Evolutionary conservation across 2,113 vertebrate genomes (phyloP), one percentile per base, ranked within the genome.

Genomic region (Dinomys branickii): DNA sequence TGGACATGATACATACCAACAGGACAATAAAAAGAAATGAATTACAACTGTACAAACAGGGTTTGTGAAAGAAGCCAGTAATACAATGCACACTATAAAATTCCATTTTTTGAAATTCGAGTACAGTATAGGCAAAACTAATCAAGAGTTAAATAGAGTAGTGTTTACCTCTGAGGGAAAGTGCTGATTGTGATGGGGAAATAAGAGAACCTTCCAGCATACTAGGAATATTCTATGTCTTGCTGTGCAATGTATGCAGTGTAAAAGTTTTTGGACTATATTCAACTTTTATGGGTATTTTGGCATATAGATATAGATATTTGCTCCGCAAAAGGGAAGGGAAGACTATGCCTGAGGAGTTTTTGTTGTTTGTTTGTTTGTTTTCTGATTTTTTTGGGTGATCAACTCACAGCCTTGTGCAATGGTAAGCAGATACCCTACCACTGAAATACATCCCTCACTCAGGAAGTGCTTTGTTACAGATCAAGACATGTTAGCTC

Each of bases 41-140:
- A 85, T 83, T 71, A 47, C 3, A 92, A 44, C n/a, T 87, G 47
- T 7, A 90, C 7, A 69, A 90, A 67, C 11, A 95, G 77, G 77
- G n/a, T 95, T 77, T 50, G 19, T 13, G 3, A 86, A 85, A 78
- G n/a, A 88, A 95, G 17, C 26, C n/a, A 50, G n/a, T 69, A 83
- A 88, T 77, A 52, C 13, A 87, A 69, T n/a, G 52, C 17, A 38
- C 75, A 20, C 24, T 85, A 6, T 63, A 82, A 97, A 90, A 83
- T 83, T 77, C 35, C 30, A 65, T 19, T 54, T 41, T 94, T 38
- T 71, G 54, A 95, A 96, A 77, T 89, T 95, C 4, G 84, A 52
- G 22, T 96, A 58, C 56, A 91, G 58, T 96, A 58, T 63, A 91
- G 58, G 28, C 69, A 91, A 69, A 93, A 61, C 1, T 81, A 94